A percentile compares a stretch with the other conserved stretches of the same genome.
Conservation (phyloP, 1,140 invertebrate species). For the Samia ricini region DNA sequence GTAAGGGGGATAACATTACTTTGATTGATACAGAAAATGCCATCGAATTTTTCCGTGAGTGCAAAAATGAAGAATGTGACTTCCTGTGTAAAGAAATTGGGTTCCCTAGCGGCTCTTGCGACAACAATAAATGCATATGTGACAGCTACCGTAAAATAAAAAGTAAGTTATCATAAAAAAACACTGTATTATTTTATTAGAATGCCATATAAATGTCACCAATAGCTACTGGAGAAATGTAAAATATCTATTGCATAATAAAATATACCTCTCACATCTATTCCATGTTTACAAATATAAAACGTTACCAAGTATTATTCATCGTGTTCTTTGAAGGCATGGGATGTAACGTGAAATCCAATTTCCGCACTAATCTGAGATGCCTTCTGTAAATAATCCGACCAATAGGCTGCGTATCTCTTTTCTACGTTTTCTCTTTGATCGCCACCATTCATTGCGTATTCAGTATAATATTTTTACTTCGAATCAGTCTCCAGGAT, state of each 20-base stretch:
- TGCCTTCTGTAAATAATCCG: not conserved
- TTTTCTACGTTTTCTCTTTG: not conserved
- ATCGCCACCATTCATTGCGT: not conserved
- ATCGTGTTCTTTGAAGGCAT: not conserved
- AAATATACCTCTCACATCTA: not conserved
- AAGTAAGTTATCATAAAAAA: not conserved
- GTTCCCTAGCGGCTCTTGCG: slow-evolving; percentile 20
- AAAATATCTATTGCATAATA: not conserved
- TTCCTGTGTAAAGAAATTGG: slow-evolving; percentile 21
- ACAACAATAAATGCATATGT: slow-evolving; percentile 24
- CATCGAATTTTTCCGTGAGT: not conserved
- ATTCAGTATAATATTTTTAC: too few relatives aligned
- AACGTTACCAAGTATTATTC: not conserved
- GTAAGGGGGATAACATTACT: not conserved
- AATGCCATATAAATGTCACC: too few relatives aligned
- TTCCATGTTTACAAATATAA: slow-evolving; percentile 1
- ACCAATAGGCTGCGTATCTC: not conserved
- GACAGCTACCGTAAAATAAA: slow-evolving; percentile 5
- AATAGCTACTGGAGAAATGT: not conserved
- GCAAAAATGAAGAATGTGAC: slow-evolving; percentile 14
- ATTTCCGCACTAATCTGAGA: not conserved
- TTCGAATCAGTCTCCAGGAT: too few relatives aligned
- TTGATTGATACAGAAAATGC: not conserved
- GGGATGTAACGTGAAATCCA: not conserved
- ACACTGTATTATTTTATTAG: not conserved